A percentile compares a stretch with the other conserved stretches of the same genome.
phyloP scores from a whole-genome alignment of 2,113 vertebrate genomes.

The Pterocles gutturalis region DNA sequence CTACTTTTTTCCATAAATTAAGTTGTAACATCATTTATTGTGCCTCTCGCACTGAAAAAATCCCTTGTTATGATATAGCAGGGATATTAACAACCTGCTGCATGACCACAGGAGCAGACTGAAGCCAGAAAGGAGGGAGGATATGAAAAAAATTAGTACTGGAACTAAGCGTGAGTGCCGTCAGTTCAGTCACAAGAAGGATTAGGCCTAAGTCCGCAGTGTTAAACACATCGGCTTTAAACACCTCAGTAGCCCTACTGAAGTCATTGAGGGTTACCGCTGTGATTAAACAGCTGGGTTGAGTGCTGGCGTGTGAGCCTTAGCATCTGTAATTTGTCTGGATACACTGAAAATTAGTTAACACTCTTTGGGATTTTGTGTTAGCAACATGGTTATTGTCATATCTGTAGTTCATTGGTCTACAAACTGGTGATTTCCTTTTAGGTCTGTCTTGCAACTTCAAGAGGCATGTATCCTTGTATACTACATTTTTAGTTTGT shows the following conservation, averaged over 20 bases:
- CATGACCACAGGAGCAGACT: not conserved
- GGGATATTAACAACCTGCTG: not conserved
- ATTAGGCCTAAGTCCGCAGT: not conserved
- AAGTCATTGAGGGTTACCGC: not conserved
- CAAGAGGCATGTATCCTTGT: not conserved
- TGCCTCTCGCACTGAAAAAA: not conserved
- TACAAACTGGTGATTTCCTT: not conserved
- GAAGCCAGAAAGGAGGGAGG: not conserved
- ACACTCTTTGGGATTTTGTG: not conserved
- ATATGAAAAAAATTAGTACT: not conserved
- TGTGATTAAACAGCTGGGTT: not conserved
- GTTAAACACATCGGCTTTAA: not conserved
- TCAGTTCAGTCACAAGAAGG: not conserved
- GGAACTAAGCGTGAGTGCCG: not conserved
- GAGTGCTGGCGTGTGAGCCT: not conserved
- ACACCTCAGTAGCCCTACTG: not conserved
- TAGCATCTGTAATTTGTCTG: not conserved
- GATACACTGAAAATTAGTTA: not conserved
- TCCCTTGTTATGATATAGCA: not conserved
- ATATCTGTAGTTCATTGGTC: not conserved
- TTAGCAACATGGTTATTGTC: not conserved
- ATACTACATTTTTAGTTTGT: not conserved
- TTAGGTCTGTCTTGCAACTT: not conserved
- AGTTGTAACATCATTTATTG: not conserved
- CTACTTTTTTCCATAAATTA: not conserved